A percentile compares a stretch with the other conserved stretches of the same genome.
phyloP scores from a whole-genome alignment of 2,888 invertebrate genomes.

The Glyphotaelius pellucidus region DNA sequence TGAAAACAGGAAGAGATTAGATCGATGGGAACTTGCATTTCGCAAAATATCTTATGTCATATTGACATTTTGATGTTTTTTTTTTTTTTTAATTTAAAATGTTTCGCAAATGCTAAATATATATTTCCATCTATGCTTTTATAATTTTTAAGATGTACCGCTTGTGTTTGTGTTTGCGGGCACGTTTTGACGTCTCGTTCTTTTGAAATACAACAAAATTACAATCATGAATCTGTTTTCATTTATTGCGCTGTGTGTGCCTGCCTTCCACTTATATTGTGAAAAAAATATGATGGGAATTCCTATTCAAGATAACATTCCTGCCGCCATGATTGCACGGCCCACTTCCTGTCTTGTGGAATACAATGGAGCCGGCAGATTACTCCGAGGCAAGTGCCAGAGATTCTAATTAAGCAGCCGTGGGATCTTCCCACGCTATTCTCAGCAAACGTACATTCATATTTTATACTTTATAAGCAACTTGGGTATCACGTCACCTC shows the following conservation, averaged over 20 bases:
- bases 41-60: constrained; percentile 48
- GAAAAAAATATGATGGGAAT: constrained; percentile 64
- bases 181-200: constrained; percentile 59
- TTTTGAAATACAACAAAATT: constrained; percentile 65
- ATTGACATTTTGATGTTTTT: constrained; percentile 52
- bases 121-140: constrained; percentile 56
- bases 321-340: constrained; percentile 61
- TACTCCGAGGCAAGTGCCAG: constrained; percentile 64
- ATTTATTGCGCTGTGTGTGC: constrained; percentile 56
- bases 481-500: constrained; percentile 38
- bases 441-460: not conserved
- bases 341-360: constrained; percentile 65
- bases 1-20: constrained; percentile 2
- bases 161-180: constrained; percentile 59
- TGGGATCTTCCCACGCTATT: constrained; percentile 65
- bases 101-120: constrained; percentile 33
- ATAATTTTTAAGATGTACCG: constrained; percentile 53
- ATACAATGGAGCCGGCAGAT: constrained; percentile 63
- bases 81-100: constrained; percentile 16
- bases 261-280: constrained; percentile 50
- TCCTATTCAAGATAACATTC: constrained; percentile 64
- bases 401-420: constrained; percentile 65
- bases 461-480: constrained; percentile 8
- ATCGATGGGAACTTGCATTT: not conserved
- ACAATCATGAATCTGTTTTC: constrained; percentile 59